phyloP scores from a whole-genome alignment of 1,140 invertebrate species.

The Littorina saxatilis region DNA sequence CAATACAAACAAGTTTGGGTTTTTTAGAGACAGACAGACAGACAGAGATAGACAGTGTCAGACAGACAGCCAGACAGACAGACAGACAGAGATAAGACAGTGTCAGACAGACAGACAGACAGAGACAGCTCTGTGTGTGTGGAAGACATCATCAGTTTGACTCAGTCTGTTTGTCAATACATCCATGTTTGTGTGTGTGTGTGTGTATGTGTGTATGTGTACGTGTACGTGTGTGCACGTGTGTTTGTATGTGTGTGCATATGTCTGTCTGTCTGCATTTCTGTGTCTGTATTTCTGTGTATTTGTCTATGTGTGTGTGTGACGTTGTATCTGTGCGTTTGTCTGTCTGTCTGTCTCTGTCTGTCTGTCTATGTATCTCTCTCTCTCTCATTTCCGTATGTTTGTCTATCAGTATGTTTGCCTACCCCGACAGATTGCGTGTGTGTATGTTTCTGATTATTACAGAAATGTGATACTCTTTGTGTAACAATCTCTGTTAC shows the following conservation, averaged over 20 bases:
- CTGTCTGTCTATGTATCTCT: constrained; percentile 3
- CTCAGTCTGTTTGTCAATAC: not conserved
- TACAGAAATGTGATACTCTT: not conserved
- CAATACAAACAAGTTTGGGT: too few relatives aligned
- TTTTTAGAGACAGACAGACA: too few relatives aligned
- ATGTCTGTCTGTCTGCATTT: too few relatives aligned
- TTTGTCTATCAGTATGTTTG: not conserved
- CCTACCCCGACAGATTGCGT: too few relatives aligned
- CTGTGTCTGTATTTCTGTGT: not conserved
- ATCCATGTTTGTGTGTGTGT: not conserved
- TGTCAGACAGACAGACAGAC: not conserved
- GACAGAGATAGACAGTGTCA: too few relatives aligned
- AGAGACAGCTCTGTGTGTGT: not conserved
- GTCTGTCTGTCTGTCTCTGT: not conserved
- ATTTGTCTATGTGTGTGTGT: constrained; percentile 16
- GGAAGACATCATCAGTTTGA: not conserved
- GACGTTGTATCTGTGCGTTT: not conserved
- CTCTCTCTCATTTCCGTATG: not conserved
- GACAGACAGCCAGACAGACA: too few relatives aligned
- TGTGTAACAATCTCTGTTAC: not conserved
- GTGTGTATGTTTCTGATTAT: not conserved
- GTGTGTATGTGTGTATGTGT: not conserved
- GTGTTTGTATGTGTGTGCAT: constrained; percentile 1
- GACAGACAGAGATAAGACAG: not conserved
- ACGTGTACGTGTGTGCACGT: not conserved